Percentiles rank a stretch among this genome's conserved stretches.
Conservation (phyloP, 2,113 vertebrate genomes). For the Cheilinus undulatus region DNA sequence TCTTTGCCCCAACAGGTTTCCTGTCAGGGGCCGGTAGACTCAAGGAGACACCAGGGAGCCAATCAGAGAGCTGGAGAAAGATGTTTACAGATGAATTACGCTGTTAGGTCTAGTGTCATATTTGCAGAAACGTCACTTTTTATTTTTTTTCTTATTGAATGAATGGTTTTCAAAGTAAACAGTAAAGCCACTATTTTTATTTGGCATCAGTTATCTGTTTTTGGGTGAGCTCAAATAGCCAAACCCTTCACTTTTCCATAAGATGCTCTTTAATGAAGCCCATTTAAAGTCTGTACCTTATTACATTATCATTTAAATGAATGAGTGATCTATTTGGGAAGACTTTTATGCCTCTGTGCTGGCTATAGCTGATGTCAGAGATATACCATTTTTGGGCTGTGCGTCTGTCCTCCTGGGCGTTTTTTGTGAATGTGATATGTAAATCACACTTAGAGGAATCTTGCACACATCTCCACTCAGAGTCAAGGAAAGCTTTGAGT, state of each 20-base stretch:
- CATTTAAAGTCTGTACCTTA: too few relatives aligned
- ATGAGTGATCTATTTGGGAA: not conserved
- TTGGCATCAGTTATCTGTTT: too few relatives aligned
- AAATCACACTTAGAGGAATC: too few relatives aligned
- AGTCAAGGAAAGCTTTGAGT: too few relatives aligned
- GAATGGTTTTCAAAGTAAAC: not conserved
- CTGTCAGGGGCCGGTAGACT: slow-evolving; percentile 16
- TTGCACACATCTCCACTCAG: too few relatives aligned
- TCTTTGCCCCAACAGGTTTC: slow-evolving; percentile 41
- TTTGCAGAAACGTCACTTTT: not conserved
- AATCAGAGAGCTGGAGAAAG: slow-evolving; percentile 10
- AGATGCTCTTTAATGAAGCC: not conserved
- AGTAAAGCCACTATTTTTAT: not conserved
- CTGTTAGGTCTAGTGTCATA: not conserved
- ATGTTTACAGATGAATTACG: not conserved
- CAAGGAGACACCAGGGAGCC: slow-evolving; percentile 1
- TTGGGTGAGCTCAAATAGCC: too few relatives aligned
- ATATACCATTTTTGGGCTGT: too few relatives aligned
- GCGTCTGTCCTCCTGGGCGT: too few relatives aligned
- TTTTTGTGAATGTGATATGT: too few relatives aligned
- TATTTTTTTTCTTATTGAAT: not conserved
- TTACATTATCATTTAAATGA: not conserved
- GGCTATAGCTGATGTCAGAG: too few relatives aligned
- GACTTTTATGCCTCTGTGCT: too few relatives aligned
- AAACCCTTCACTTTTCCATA: not conserved